phyloP scores from a whole-genome alignment of 2,113 vertebrate genomes.

The Petroica traversi region DNA sequence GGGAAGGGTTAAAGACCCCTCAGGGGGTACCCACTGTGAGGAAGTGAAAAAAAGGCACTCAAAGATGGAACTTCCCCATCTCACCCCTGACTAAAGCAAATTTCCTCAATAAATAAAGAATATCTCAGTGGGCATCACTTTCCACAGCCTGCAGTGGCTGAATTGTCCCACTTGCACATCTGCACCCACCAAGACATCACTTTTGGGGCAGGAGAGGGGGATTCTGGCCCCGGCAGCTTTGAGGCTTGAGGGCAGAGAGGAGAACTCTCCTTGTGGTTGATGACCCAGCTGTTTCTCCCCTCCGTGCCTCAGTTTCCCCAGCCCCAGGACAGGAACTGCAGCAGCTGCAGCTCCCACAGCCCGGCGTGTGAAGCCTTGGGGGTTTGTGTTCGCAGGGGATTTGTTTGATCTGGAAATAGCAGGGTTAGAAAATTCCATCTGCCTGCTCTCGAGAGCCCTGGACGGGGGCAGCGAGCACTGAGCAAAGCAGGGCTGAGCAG shows the following conservation, averaged over 20 bases:
- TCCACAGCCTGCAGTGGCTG: not conserved
- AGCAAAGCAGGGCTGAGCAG: not conserved
- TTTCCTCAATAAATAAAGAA: not conserved
- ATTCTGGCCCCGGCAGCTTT: not conserved
- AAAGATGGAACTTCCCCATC: not conserved
- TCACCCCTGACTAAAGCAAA: not conserved
- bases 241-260: not conserved
- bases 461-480: not conserved
- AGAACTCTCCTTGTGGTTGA: not conserved
- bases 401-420: slow-evolving; percentile 67
- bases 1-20: not conserved
- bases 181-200: not conserved
- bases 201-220: not conserved
- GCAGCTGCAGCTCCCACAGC: not conserved
- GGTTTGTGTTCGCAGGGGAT: slow-evolving; percentile 31
- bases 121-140: not conserved
- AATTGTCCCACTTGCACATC: not conserved
- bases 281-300: not conserved
- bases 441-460: slow-evolving; percentile 36
- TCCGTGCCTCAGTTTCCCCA: slow-evolving; percentile 47
- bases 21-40: not conserved
- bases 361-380: slow-evolving; percentile 17
- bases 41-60: not conserved
- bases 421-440: slow-evolving; percentile 65
- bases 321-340: not conserved